Evolutionary conservation across 2,888 invertebrate genomes (phyloP).

Genomic region (Diogma glabrata): DNA sequence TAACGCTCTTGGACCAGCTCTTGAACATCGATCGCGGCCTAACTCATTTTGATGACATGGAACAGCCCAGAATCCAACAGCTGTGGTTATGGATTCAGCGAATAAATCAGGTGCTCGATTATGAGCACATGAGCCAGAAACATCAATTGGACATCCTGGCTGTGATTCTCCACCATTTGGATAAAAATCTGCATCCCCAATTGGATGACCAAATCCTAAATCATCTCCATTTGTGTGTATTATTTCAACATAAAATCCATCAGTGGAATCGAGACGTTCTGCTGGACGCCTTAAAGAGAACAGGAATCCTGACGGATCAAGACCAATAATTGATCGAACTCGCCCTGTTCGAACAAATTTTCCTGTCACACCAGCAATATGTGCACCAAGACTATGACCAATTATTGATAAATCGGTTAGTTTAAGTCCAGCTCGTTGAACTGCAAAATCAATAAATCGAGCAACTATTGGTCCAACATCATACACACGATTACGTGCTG

Average conservation of each 20-base stretch:
- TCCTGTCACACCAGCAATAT: slow-evolving; percentile 45
- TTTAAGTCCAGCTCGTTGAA: slow-evolving; percentile 26
- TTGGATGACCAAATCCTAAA: slow-evolving; percentile 27
- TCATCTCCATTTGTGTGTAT: slow-evolving; percentile 22
- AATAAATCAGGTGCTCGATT: slow-evolving; percentile 30
- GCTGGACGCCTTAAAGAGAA: not conserved
- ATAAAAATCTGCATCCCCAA: slow-evolving; percentile 35
- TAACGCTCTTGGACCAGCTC: slow-evolving; percentile 30
- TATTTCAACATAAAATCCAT: not conserved
- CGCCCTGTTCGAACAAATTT: slow-evolving; percentile 42
- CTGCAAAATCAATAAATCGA: not conserved
- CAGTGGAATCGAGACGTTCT: not conserved
- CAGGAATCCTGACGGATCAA: not conserved
- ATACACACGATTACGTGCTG: slow-evolving; percentile 40
- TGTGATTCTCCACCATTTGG: slow-evolving; percentile 33
- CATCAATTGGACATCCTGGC: slow-evolving; percentile 29
- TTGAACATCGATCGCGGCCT: slow-evolving; percentile 14
- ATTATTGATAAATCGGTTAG: slow-evolving; percentile 40
- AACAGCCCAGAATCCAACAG: slow-evolving; percentile 12
- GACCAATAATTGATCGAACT: not conserved
- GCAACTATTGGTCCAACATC: not conserved
- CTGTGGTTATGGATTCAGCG: slow-evolving; percentile 27
- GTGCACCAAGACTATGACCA: slow-evolving; percentile 47
- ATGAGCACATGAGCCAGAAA: slow-evolving; percentile 25
- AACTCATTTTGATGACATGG: slow-evolving; percentile 14